Base-by-base conservation (phyloP, 2,888 invertebrate genomes). In the Nomada fucata region DNA sequence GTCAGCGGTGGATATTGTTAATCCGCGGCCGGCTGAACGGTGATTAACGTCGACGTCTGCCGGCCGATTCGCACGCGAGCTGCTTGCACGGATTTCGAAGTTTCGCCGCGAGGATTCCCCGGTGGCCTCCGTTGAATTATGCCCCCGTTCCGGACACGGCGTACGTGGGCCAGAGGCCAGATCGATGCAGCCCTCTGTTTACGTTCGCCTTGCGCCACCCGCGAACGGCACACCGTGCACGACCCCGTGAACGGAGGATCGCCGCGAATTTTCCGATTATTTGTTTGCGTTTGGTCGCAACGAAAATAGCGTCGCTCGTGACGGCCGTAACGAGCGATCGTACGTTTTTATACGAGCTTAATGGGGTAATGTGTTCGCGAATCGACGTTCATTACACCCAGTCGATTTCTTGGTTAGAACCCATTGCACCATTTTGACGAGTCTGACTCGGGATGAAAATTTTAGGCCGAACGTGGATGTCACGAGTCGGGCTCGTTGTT, bases 1-100 rank as follows among this genome's bases (percentile, higher is more conserved):
- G 84, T 84, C 79, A 84, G 60, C 55, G 36, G 72, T 73, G 73
- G 79, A 84, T 84, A 82, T 84, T 73, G 82, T 82, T 84, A 84
- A 82, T 84, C 82, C 82, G 50, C 36, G 59, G 77, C 36, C 47
- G 69, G 75, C 20, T 82, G 70, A 78, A 82, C 76, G 82, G 83
- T 84, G 84, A 84, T 84, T 84, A 82, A 79, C 79, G 83, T 23
- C 67, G 61, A 75, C 75, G 61, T 67, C 29, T 36, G 61, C 76
- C 64, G 60, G 57, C 59, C 73, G 71, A 63, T 61, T 69, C 69
- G 70, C 83, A 74, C 74, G 74, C 82, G 70, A 74, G 47, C 71
- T 59, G 70, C 61, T 76, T 50, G 70, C 76, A 76, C 71, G 77
- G 70, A 74, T 77, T 77, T 76, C 70, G 42, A 75, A 67, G 70